Conservation (phyloP, 2,797 vertebrate genomes). For the Hippopotamyrus pictus region DNA sequence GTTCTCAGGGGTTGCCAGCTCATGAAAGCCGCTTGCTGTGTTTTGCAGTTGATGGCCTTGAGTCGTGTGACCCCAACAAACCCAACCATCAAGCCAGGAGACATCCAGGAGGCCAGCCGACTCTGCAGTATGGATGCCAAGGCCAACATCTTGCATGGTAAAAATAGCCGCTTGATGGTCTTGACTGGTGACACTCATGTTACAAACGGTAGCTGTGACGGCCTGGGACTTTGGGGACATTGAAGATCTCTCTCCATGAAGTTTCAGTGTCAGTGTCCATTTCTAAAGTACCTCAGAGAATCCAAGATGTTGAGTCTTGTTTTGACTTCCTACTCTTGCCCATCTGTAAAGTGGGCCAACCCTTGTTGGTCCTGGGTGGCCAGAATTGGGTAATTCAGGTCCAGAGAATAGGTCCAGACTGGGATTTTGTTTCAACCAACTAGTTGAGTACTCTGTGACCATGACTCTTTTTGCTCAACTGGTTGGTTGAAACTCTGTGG, state of each 20-base stretch:
- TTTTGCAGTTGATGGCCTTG: slow-evolving; percentile 70
- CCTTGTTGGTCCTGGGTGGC: background rate
- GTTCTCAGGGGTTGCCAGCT: background rate
- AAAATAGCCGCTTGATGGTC: slow-evolving; percentile 26
- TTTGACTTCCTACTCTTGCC: background rate
- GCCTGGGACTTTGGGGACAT: background rate
- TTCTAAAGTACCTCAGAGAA: background rate
- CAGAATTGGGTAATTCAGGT: background rate
- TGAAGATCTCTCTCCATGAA: background rate
- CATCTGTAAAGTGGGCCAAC: background rate
- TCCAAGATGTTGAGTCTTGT: background rate
- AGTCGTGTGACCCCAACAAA: slow-evolving; percentile 61
- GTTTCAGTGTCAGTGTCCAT: background rate
- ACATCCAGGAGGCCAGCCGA: slow-evolving; percentile 76
- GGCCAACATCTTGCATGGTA: slow-evolving; percentile 88
- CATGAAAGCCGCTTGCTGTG: background rate
- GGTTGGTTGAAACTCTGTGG: background rate
- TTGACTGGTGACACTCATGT: background rate
- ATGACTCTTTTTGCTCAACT: background rate
- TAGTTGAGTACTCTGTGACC: background rate
- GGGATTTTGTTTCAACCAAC: background rate
- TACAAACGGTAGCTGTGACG: background rate
- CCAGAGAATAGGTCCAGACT: background rate
- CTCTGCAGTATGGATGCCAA: slow-evolving; percentile 68
- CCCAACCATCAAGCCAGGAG: slow-evolving; percentile 58